Conservation (phyloP, 2,113 vertebrate species). For the Australoheros scitulus region DNA sequence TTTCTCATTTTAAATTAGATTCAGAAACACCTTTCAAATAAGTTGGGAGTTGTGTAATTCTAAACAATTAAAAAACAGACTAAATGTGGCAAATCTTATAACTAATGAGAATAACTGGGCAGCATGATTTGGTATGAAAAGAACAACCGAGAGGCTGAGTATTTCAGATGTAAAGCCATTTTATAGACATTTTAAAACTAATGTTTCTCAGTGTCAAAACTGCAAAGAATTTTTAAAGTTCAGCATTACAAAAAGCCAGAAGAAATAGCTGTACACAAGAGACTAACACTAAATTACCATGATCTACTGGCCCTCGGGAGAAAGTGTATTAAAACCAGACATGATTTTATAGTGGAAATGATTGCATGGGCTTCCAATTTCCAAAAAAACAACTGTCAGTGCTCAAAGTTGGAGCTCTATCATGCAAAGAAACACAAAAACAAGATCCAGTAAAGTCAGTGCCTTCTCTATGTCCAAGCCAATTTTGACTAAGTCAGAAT, state of each 20-base stretch:
- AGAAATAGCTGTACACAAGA: background rate
- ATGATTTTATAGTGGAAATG: background rate
- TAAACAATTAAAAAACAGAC: background rate
- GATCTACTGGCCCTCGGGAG: background rate
- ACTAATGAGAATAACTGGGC: background rate
- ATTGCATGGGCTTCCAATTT: background rate
- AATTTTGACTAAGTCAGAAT: background rate
- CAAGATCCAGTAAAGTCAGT: background rate
- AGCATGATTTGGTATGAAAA: background rate
- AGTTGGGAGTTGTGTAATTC: background rate
- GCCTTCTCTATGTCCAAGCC: background rate
- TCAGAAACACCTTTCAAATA: background rate
- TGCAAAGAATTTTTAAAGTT: background rate
- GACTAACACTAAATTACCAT: background rate
- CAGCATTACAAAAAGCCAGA: background rate
- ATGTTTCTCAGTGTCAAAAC: background rate
- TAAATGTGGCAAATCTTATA: background rate
- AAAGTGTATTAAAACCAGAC: background rate
- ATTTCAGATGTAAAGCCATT: background rate
- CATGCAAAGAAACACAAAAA: background rate
- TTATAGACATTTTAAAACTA: background rate
- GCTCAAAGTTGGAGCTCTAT: background rate
- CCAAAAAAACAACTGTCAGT: background rate
- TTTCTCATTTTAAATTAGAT: background rate
- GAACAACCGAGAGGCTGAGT: background rate